Evolutionary conservation across 2,113 vertebrate genomes (phyloP).

Genomic region (Tychaedon coryphoeus): DNA sequence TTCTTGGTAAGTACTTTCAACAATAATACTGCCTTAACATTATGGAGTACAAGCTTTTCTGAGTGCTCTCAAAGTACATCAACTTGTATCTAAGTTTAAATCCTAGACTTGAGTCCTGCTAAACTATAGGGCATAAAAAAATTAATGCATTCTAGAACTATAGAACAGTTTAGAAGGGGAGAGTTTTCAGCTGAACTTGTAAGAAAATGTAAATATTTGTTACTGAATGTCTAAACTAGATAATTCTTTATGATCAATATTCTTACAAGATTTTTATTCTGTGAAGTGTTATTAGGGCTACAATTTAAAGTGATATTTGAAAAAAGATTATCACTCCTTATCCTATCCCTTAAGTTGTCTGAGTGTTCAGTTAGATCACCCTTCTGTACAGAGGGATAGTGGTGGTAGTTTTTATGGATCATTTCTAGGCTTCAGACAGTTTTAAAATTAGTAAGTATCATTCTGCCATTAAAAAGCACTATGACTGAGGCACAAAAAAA

Average conservation of each 20-base stretch:
- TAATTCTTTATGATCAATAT: neutral
- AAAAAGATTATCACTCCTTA: neutral
- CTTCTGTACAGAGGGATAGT: neutral
- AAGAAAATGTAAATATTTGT: neutral
- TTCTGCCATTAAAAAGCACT: neutral
- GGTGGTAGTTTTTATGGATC: neutral
- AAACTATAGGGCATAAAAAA: neutral
- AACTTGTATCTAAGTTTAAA: neutral
- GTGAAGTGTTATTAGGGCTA: neutral
- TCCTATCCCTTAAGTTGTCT: neutral
- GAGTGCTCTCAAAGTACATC: neutral
- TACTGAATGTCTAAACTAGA: neutral
- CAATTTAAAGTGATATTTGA: neutral
- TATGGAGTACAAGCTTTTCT: neutral
- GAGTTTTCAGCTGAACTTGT: neutral
- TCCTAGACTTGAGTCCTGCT: neutral
- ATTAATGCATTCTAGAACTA: neutral
- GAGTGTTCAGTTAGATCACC: neutral
- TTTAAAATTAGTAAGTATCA: neutral
- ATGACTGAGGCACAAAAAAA: neutral
- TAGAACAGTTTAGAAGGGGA: neutral
- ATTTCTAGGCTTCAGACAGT: neutral
- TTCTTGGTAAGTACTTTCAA: constrained; percentile 86
- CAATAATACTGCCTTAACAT: neutral
- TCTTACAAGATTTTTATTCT: neutral